Conservation (phyloP, 2,888 invertebrate species). For the Yponomeuta cagnagella region DNA sequence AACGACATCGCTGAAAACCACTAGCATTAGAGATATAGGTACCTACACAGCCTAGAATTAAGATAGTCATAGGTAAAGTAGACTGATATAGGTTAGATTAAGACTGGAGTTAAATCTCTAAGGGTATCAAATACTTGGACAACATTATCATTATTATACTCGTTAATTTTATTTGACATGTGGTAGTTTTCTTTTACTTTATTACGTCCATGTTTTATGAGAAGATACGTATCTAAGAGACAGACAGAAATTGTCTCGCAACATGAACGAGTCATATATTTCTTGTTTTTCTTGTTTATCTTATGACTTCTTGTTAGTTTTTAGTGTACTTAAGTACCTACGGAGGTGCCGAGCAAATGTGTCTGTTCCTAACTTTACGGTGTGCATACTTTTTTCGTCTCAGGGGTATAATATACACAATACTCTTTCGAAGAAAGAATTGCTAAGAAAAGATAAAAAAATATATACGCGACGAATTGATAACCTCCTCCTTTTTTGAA, state of each 20-base stretch:
- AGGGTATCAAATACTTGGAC: constrained; percentile 27
- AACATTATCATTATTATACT: constrained; percentile 16
- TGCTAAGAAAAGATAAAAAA: too few relatives aligned
- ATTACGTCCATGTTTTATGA: neutral
- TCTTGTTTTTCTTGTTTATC: neutral
- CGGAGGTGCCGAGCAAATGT: too few relatives aligned
- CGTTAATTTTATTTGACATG: constrained; percentile 17
- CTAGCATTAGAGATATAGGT: neutral
- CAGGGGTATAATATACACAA: too few relatives aligned
- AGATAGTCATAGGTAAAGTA: constrained; percentile 28
- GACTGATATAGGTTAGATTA: constrained; percentile 41
- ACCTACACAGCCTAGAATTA: neutral
- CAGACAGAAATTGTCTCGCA: neutral
- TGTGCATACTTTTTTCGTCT: too few relatives aligned
- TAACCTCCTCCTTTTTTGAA: too few relatives aligned
- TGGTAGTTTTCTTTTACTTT: neutral
- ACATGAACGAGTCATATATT: neutral
- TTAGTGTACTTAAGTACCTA: too few relatives aligned
- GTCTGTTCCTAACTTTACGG: too few relatives aligned
- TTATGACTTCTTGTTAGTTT: neutral
- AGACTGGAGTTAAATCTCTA: constrained; percentile 30
- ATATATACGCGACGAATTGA: too few relatives aligned
- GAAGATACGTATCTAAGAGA: neutral
- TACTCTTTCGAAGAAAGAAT: too few relatives aligned
- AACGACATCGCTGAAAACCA: neutral